Evolutionary conservation across 2,113 vertebrate species (phyloP).

Genomic region (Channa argus): DNA sequence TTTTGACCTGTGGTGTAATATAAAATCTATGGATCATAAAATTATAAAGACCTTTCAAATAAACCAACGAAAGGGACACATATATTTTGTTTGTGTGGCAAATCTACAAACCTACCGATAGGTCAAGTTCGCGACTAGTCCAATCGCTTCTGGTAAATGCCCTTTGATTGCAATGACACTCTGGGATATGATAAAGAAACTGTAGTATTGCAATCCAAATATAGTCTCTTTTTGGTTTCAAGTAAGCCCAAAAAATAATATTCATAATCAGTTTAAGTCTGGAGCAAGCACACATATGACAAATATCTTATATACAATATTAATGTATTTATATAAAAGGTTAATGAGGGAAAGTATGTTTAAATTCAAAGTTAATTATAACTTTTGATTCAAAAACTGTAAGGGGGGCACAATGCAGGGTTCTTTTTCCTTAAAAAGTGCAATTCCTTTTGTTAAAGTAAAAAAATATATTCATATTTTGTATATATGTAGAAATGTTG

Average conservation of each 20-base stretch:
- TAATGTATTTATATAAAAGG: slow-evolving; percentile 83
- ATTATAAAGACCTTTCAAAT: slow-evolving; percentile 67
- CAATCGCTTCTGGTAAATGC: slow-evolving; percentile 69
- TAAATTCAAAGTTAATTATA: slow-evolving; percentile 72
- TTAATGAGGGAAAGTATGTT: slow-evolving; percentile 72
- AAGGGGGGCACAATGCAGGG: slow-evolving; percentile 81
- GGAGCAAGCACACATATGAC: slow-evolving; percentile 81
- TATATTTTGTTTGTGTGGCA: slow-evolving; percentile 56
- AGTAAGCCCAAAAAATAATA: slow-evolving; percentile 81
- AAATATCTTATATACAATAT: slow-evolving; percentile 83
- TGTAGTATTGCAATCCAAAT: slow-evolving; percentile 72
- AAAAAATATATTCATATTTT: slow-evolving; percentile 86
- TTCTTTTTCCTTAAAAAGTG: slow-evolving; percentile 84
- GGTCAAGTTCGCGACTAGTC: slow-evolving; percentile 38
- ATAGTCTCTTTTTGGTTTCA: slow-evolving; percentile 80
- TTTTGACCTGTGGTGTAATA: slow-evolving; percentile 77
- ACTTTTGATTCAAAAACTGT: slow-evolving; percentile 76
- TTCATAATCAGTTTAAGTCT: slow-evolving; percentile 72
- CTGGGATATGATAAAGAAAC: slow-evolving; percentile 58
- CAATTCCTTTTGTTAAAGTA: slow-evolving; percentile 86
- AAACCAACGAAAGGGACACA: slow-evolving; percentile 62
- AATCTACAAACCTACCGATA: slow-evolving; percentile 35
- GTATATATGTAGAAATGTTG: slow-evolving; percentile 86
- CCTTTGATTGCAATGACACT: slow-evolving; percentile 66
- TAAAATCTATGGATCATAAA: slow-evolving; percentile 68